These are phyloP conservation scores for Lepas anatifera DNA, from an alignment of 2,888 invertebrate genomes.

Conservation along the genomic window DNA sequence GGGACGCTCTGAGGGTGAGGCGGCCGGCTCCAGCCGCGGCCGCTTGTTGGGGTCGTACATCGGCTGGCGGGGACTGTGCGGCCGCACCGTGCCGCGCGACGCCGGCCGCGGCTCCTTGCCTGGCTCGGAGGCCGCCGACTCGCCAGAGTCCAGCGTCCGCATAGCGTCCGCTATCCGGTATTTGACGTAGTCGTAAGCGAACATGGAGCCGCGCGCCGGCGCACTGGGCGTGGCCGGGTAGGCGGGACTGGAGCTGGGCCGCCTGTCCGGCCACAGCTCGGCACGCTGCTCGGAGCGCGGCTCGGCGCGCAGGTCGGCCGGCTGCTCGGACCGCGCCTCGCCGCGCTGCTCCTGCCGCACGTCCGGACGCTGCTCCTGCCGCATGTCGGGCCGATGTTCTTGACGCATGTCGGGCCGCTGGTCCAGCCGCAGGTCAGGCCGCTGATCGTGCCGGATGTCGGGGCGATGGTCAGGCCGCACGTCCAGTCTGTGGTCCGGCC, in stretches of 20 bases:
- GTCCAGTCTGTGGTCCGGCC: too few species aligned
- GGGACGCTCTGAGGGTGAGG: neutral
- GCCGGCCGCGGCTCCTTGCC: neutral
- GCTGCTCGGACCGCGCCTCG: too few species aligned
- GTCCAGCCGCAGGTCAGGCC: too few species aligned
- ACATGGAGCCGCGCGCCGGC: neutral
- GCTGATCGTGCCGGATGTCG: too few species aligned
- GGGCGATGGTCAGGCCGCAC: too few species aligned
- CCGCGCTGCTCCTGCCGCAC: too few species aligned
- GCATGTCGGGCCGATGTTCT: too few species aligned
- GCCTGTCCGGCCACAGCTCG: neutral
- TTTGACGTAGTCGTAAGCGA: slow-evolving; percentile 20
- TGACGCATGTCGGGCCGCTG: too few species aligned
- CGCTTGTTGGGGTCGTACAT: neutral
- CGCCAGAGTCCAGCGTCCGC: slow-evolving; percentile 20
- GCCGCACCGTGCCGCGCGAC: slow-evolving; percentile 2
- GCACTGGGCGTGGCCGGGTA: neutral
- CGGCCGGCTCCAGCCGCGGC: neutral
- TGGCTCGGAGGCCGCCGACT: neutral
- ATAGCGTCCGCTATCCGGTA: slow-evolving; percentile 23
- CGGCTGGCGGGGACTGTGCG: neutral
- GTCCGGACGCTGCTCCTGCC: too few species aligned
- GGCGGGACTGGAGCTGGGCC: neutral
- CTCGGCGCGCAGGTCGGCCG: too few species aligned
- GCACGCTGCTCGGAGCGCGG: neutral